These are phyloP conservation scores for Poeciliopsis occidentalis DNA, from an alignment of 2,113 vertebrate genomes.

Conservation along the genomic window DNA sequence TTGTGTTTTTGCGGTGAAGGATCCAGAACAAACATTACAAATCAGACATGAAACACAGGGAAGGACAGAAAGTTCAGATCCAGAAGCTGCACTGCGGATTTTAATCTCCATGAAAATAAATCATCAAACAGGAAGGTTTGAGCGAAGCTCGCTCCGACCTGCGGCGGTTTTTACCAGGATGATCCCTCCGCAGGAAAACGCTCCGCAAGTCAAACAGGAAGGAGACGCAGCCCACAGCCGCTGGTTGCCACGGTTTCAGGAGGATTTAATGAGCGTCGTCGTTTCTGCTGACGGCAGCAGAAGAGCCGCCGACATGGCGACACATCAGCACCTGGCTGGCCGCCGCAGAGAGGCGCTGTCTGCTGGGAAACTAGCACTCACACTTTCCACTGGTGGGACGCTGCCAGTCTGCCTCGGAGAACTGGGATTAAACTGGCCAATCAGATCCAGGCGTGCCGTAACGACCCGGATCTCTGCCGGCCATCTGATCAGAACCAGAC, in stretches of 20 bases:
- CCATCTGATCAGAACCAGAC: constrained; percentile 48
- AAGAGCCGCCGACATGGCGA: constrained; percentile 26
- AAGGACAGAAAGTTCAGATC: not conserved
- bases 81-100: not conserved
- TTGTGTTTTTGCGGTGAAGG: no score
- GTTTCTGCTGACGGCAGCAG: constrained; percentile 16
- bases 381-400: constrained; percentile 36
- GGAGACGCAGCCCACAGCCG: no score
- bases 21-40: not conserved
- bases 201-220: not conserved
- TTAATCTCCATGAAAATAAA: not conserved
- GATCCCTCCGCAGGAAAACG: not conserved
- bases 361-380: constrained; percentile 65
- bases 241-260: not conserved
- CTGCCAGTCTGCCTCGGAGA: not conserved
- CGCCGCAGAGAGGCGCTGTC: constrained; percentile 24
- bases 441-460: not conserved
- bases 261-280: not conserved
- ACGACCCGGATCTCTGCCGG: constrained; percentile 15
- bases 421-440: not conserved
- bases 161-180: not conserved
- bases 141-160: not conserved
- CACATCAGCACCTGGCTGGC: constrained; percentile 61
- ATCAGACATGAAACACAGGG: not conserved
- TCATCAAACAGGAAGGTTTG: not conserved